Base-by-base conservation (phyloP, 2,797 vertebrate genomes). In the Sebastes diaconus region DNA sequence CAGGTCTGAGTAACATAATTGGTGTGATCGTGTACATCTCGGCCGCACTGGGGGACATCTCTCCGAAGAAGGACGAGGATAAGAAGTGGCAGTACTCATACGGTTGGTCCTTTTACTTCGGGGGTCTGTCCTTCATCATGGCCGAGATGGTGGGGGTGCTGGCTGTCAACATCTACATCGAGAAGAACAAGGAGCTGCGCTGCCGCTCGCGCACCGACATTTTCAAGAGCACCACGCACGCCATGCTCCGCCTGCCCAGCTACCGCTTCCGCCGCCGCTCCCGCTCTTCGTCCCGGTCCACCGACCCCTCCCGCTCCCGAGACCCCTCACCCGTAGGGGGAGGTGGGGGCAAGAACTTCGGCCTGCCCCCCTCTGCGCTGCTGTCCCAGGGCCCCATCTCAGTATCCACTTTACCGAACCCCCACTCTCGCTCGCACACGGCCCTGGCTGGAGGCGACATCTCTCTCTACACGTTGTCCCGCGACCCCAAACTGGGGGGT, bases 21-120 rank as follows among this genome's bases (percentile, higher is more conserved):
- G 97, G 97, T 3, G 97, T 98, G 86, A 99, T 98, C 54, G 97
- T 98, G 83, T 99, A 99, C 95, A 98, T 98, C 95, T 99, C 98
- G 0, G 97, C 97, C 4, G 97, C 97, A n/a, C 91, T 97, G 54
- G 98, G 98, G 20, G 98, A 99, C 93, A 98, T 98, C 80, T 97
- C 97, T 59, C 96, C 97, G 1, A 97, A 97, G 90, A 97, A 97
- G 79, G 97, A 98, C 13, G 97, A 98, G 90, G 97, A 98, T 84
- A 97, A 97, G 93, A 98, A 98, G 88, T 97, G 95, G 96, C 97
- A 98, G 91, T 99, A 99, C 91, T 98, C 97, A 2, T 98, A 99
- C 29, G 97, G 97, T 82, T 99, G 97, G 97, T 98, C 97, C 89
- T 99, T 99, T 94, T 99, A 99, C 93, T 99, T 98, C 14, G 97